phyloP scores from a whole-genome alignment of 2,888 invertebrate species.

The Papilio protenor region DNA sequence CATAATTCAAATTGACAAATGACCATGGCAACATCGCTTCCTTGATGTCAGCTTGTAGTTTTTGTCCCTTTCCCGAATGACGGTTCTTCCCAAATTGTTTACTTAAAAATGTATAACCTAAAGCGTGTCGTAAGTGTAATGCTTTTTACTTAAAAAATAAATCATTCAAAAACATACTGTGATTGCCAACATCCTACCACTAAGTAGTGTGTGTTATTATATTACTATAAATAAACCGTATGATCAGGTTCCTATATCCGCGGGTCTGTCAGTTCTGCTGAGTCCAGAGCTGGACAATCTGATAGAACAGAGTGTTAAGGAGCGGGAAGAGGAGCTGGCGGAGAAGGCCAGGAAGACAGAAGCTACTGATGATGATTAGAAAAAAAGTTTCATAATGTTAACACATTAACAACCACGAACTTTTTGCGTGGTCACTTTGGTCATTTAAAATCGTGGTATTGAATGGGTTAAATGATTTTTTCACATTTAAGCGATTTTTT shows the following conservation, averaged over 20 bases:
- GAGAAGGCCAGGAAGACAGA: conserved; percentile 43
- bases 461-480: not conserved
- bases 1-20: too few species aligned
- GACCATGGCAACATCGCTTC: too few species aligned
- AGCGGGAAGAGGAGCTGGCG: conserved; percentile 63
- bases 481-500: not conserved
- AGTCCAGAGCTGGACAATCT: conserved; percentile 75
- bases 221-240: too few species aligned
- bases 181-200: too few species aligned
- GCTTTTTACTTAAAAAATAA: too few species aligned
- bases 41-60: too few species aligned
- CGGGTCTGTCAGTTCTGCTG: conserved; percentile 70
- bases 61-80: too few species aligned
- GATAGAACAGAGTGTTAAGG: conserved; percentile 70
- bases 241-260: conserved; percentile 57
- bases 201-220: too few species aligned
- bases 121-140: too few species aligned
- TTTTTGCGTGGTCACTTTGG: not conserved
- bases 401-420: not conserved
- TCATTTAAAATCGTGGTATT: not conserved
- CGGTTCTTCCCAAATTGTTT: too few species aligned
- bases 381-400: not conserved
- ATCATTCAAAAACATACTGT: too few species aligned
- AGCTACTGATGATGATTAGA: not conserved
- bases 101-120: too few species aligned